Base-by-base conservation (phyloP, 1,140 invertebrate genomes). In the Scaptodrosophila lebanonensis region DNA sequence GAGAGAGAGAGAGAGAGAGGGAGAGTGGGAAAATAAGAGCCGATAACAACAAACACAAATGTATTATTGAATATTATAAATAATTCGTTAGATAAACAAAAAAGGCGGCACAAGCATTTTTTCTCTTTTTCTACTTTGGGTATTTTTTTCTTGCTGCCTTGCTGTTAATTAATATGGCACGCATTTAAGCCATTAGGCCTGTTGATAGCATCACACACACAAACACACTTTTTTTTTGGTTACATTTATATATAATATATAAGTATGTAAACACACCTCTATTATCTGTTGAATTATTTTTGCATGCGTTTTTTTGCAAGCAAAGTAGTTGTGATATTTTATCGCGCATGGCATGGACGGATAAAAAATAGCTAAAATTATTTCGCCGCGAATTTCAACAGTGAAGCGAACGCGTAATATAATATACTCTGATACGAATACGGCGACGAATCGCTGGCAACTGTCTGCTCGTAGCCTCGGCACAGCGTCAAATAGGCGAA, bases 261-360 rank as follows among this genome's bases (percentile, higher is more conserved):
- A n/a, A n/a, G n/a, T n/a, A 48, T 50, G 22, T 2, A 39, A 22
- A 32, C 16, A 6, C 20, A 85, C 83, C 84, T 86, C 67, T 58
- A 73, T 77, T 85, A 84, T 84, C 83, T 85, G 71, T 65, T 84
- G 84, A 62, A 83, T 83, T 85, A 85, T 68, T 66, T 76, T 85
- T 85, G 85, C 83, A 85, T 85, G 73, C 73, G 76, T 64, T 85
- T 65, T 84, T 86, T 84, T 84, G 85, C 83, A 86, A 83, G 83
- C 85, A 87, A 86, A 87, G 85, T 82, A 87, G 73, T 83, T 86
- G 85, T 68, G 72, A 79, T 73, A 87, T 71, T 86, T 87, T 87
- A 86, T 87, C 85, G 85, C 85, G 85, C 85, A 87, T 87, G 85
- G 85, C 85, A 87, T 87, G 85, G 85, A 87, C 85, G 76, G 73